Evolutionary conservation across 53 echinoderm and acorn worm species (phyloP).

Genomic region (Apostichopus leukothele): DNA sequence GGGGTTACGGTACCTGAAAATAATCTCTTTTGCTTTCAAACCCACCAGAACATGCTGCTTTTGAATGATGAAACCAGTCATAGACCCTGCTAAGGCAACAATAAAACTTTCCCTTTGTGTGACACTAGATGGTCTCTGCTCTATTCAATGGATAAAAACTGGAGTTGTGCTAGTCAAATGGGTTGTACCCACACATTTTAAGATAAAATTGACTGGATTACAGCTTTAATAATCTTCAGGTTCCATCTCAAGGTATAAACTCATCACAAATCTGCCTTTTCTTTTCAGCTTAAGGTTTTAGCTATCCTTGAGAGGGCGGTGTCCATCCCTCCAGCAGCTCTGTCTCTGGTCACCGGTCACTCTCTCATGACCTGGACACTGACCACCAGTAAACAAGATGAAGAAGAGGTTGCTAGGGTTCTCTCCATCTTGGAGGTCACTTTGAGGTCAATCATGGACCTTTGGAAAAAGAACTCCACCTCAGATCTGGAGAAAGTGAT

Average conservation of each 20-base stretch:
- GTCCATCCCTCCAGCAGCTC: slow-evolving; percentile 26
- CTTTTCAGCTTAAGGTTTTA: background rate
- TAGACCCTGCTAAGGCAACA: too few species aligned
- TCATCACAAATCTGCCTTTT: background rate
- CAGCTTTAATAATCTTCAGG: background rate
- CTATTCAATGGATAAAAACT: too few species aligned
- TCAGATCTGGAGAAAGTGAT: background rate
- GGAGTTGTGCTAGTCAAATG: too few species aligned
- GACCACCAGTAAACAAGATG: background rate
- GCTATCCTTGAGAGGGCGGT: background rate
- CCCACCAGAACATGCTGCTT: too few species aligned
- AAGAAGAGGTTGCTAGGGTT: background rate
- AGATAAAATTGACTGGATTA: too few species aligned
- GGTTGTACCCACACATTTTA: too few species aligned
- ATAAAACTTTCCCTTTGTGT: too few species aligned
- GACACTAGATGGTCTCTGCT: too few species aligned
- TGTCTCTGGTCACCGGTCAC: slow-evolving; percentile 10
- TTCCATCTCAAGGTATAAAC: background rate
- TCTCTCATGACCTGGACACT: slow-evolving; percentile 31
- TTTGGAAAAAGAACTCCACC: slow-evolving; percentile 18
- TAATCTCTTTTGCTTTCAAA: too few species aligned
- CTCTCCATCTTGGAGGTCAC: slow-evolving; percentile 4
- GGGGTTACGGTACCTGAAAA: too few species aligned
- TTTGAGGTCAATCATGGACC: background rate
- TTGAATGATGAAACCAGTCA: too few species aligned